Evolutionary conservation across 2,113 vertebrate species (phyloP).

Genomic region (Centrocercus urophasianus): DNA sequence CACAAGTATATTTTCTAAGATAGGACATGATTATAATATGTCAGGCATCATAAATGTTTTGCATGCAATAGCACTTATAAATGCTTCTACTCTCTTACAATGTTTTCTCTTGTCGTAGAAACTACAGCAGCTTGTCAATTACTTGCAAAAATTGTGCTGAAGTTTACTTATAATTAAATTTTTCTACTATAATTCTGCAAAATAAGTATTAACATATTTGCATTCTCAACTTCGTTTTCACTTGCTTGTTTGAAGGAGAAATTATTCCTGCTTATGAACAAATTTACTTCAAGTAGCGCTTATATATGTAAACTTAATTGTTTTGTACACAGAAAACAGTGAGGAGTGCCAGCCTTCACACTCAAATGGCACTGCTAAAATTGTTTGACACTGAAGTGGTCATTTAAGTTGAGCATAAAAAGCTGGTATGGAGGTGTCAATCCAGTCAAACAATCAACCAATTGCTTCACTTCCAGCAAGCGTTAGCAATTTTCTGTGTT

Average conservation of each 20-base stretch:
- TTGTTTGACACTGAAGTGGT: slow-evolving; percentile 62
- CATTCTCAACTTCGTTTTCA: not conserved
- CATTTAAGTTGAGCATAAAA: slow-evolving; percentile 52
- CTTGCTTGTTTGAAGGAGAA: slow-evolving; percentile 20
- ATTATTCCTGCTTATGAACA: not conserved
- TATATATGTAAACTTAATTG: slow-evolving; percentile 38
- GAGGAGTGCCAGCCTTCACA: slow-evolving; percentile 15
- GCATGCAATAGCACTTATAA: not conserved
- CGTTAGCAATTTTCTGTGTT: not conserved
- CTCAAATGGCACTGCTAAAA: slow-evolving; percentile 53
- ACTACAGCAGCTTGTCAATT: not conserved
- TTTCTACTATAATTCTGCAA: not conserved
- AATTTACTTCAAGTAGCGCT: slow-evolving; percentile 12
- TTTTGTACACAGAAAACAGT: slow-evolving; percentile 30
- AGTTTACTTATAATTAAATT: not conserved
- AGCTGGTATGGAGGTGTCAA: slow-evolving; percentile 37
- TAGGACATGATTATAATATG: not conserved
- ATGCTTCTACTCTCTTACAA: not conserved
- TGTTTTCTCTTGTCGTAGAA: not conserved
- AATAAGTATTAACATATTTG: not conserved
- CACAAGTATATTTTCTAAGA: not conserved
- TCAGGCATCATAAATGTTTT: not conserved
- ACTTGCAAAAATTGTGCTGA: not conserved
- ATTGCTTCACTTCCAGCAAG: not conserved
- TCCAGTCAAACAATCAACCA: not conserved